phyloP scores from a whole-genome alignment of 2,113 vertebrate species.

The Anser cygnoides region DNA sequence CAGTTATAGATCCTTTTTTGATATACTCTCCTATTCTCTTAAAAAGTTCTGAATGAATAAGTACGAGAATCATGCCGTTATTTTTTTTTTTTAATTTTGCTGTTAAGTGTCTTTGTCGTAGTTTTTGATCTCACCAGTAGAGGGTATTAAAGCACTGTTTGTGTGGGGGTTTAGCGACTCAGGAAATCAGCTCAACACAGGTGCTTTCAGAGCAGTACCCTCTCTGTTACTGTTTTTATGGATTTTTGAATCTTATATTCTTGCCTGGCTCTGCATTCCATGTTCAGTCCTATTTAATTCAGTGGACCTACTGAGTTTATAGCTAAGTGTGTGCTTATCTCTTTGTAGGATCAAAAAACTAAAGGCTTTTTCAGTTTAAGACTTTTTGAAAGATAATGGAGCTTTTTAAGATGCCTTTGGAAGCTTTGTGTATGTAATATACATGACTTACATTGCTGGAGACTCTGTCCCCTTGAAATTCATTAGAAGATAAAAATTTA shows the following conservation, averaged over 20 bases:
- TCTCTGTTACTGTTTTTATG: not conserved
- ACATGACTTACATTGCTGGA: not conserved
- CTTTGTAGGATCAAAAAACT: not conserved
- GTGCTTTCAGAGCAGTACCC: not conserved
- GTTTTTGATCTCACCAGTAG: constrained; percentile 54
- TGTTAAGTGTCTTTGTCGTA: not conserved
- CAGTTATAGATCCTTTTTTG: not conserved
- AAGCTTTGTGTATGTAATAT: not conserved
- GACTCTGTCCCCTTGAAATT: not conserved
- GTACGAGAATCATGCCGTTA: not conserved
- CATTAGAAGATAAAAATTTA: not conserved
- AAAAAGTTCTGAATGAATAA: not conserved
- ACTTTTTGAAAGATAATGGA: not conserved
- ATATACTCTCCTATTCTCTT: not conserved
- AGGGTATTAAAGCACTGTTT: constrained; percentile 72
- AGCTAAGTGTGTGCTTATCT: not conserved
- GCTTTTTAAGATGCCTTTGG: not conserved
- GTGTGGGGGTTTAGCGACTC: not conserved
- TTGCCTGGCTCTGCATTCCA: not conserved
- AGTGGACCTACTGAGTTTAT: not conserved
- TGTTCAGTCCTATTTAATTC: not conserved
- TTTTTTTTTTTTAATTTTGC: not conserved
- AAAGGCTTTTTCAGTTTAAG: not conserved
- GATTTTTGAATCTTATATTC: not conserved
- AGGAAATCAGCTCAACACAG: not conserved